Evolutionary conservation across 2,113 vertebrate genomes (phyloP), one percentile per base, ranked within the genome.

Genomic region (Alethe castanea): DNA sequence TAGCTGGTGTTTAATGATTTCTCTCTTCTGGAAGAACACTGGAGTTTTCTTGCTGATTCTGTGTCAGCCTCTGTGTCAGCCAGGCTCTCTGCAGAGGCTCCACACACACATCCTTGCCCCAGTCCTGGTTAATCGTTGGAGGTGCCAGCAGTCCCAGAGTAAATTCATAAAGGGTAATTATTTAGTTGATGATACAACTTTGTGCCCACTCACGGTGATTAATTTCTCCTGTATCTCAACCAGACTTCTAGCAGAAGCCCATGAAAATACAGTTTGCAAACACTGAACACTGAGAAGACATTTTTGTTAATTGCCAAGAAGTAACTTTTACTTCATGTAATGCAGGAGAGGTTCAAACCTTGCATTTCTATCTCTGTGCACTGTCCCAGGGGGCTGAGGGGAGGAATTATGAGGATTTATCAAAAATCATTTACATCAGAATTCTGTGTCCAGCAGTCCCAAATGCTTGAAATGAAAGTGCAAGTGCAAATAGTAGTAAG

Each of bases 71-170:
- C 57, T 67, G 64, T 86, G 67, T 64, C 69, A 76, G 86, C 36
- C 94, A 79, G 91, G 17, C 74, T 91, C 76, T 84, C 50, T 69
- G n/a, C 84, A 64, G 36, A 87, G 65, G 25, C 76, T 95, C 54
- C 61, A 29, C 59, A 14, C 22, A 4, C 25, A 20, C 0, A 10
- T 72, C 87, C 93, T 87, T 88, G 78, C 60, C 92, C 73, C 60
- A 48, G 62, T 42, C 53, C 78, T 88, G 35, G 94, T 94, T 94
- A 93, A 93, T 96, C 66, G 72, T 95, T 97, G 1, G 22, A 72
- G 80, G 57, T 92, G 35, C 89, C 59, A 72, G 50, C 87, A 94
- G 50, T 50, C 62, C 53, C 60, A 28, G 62, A 59, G 33, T 33
- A 90, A 77, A 92, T 44, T 60, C 67, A 83, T 38, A 36, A 94